phyloP scores from a whole-genome alignment of 2,113 vertebrate genomes.

The Syngnathoides biaculeatus region DNA sequence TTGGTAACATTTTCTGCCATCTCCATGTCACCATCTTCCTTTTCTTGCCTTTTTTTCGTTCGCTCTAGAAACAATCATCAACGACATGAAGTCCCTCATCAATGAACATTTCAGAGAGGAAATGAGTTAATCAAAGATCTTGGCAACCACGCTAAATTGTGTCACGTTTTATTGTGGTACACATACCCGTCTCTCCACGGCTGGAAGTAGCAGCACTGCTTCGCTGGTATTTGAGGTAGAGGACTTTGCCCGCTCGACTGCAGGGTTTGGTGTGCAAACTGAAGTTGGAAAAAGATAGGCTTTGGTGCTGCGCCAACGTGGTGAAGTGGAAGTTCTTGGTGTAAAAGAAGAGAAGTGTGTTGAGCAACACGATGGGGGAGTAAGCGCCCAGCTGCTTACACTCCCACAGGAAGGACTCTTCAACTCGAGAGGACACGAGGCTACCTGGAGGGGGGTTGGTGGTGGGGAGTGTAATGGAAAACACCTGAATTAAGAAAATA shows the following conservation, averaged over 20 bases:
- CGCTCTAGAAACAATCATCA: conserved; percentile 50
- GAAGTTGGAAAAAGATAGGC: conserved; percentile 87
- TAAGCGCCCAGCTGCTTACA: conserved; percentile 96
- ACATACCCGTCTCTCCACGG: conserved; percentile 36
- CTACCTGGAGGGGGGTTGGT: conserved; percentile 26
- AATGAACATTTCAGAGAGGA: background rate
- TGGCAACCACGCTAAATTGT: background rate
- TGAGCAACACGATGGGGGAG: conserved; percentile 91
- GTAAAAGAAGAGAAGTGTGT: conserved; percentile 96
- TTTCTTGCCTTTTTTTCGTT: conserved; percentile 78
- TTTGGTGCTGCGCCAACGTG: conserved; percentile 85
- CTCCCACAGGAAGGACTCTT: conserved; percentile 93
- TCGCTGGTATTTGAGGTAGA: conserved; percentile 81
- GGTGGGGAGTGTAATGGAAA: no score
- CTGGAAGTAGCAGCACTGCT: conserved; percentile 50
- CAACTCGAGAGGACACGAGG: conserved; percentile 52
- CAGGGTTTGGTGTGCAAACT: conserved; percentile 81
- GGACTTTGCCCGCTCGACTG: conserved; percentile 81
- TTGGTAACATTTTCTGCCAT: conserved; percentile 88
- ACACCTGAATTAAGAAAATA: background rate
- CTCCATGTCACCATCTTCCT: conserved; percentile 70
- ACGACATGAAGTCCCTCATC: background rate
- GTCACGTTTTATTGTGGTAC: background rate
- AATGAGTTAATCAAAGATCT: background rate
- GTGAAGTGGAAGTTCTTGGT: conserved; percentile 90